These are phyloP conservation scores for Pristionchus maxplancki DNA, from an alignment of 2,888 invertebrate species.

Conservation along the genomic window DNA sequence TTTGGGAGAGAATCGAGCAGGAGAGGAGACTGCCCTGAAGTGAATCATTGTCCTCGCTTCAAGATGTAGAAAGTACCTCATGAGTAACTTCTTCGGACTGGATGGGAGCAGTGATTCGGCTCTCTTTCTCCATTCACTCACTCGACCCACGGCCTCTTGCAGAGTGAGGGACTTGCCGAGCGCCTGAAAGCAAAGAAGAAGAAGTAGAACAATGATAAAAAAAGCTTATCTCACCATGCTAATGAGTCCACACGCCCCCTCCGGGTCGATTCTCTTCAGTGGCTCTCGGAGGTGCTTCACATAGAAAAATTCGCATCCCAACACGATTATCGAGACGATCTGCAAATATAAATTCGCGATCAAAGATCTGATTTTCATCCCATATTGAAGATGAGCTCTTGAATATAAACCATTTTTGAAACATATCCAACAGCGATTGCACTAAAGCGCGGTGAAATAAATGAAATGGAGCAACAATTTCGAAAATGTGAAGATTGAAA, in stretches of 20 bases:
- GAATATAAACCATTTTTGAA: neutral
- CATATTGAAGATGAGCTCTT: too few species aligned
- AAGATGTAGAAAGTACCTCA: neutral
- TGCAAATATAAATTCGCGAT: too few species aligned
- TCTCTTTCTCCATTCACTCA: constrained; percentile 69
- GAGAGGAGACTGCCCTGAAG: constrained; percentile 10
- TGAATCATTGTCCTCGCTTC: neutral
- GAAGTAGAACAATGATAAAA: neutral
- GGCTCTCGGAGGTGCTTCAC: constrained; percentile 91
- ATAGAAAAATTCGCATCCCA: constrained; percentile 93
- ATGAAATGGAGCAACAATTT: neutral
- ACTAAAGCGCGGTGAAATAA: too few species aligned
- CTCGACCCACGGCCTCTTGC: constrained; percentile 72
- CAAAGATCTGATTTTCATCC: too few species aligned
- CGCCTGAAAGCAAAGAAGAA: constrained; percentile 56
- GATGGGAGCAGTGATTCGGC: constrained; percentile 20
- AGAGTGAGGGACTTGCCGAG: constrained; percentile 74
- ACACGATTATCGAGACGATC: constrained; percentile 89
- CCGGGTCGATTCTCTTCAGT: constrained; percentile 90
- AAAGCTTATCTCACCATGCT: constrained; percentile 88
- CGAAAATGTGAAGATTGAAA: neutral
- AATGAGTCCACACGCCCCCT: constrained; percentile 93
- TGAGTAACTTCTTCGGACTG: constrained; percentile 8
- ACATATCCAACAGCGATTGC: too few species aligned
- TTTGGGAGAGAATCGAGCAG: neutral